These are phyloP conservation scores for Trimorus sp. DNA, from an alignment of 2,888 invertebrate genomes.

Conservation along the genomic window DNA sequence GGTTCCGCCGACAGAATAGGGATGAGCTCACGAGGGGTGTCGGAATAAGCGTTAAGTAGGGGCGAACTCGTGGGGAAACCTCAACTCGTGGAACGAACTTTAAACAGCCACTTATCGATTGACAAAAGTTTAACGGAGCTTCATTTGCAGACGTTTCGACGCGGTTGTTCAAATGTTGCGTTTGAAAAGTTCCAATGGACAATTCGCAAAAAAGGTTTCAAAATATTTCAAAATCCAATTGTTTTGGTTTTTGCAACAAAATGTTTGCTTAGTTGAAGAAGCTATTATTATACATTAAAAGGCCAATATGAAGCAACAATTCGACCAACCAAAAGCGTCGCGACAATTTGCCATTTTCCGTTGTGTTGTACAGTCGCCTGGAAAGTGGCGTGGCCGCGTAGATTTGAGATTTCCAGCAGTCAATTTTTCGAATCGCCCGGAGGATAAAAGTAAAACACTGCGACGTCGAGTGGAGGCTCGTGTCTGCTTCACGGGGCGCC, in stretches of 20 bases:
- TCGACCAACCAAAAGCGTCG: too few species aligned
- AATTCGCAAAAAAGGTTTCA: too few species aligned
- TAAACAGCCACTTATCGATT: constrained; percentile 73
- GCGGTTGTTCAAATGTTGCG: not conserved
- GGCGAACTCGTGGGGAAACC: constrained; percentile 70
- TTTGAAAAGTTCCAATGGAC: too few species aligned
- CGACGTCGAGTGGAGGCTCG: constrained; percentile 69
- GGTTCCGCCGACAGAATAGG: constrained; percentile 74
- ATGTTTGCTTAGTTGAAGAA: too few species aligned
- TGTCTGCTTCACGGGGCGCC: constrained; percentile 71
- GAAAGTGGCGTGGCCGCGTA: not conserved
- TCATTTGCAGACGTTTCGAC: constrained; percentile 45
- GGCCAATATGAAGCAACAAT: too few species aligned
- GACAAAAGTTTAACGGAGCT: constrained; percentile 30
- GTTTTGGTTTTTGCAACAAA: too few species aligned
- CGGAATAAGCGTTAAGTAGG: constrained; percentile 80
- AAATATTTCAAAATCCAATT: too few species aligned
- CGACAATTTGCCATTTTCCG: too few species aligned
- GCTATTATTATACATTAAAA: too few species aligned
- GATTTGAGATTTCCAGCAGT: constrained; percentile 46
- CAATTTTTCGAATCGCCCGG: constrained; percentile 49
- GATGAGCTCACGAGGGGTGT: constrained; percentile 78
- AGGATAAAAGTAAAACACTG: constrained; percentile 65
- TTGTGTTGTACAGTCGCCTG: too few species aligned
- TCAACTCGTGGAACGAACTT: constrained; percentile 56